Percentiles rank a stretch among this genome's conserved stretches.
phyloP scores from a whole-genome alignment of 2,113 vertebrate genomes.

The Muntiacus reevesi region DNA sequence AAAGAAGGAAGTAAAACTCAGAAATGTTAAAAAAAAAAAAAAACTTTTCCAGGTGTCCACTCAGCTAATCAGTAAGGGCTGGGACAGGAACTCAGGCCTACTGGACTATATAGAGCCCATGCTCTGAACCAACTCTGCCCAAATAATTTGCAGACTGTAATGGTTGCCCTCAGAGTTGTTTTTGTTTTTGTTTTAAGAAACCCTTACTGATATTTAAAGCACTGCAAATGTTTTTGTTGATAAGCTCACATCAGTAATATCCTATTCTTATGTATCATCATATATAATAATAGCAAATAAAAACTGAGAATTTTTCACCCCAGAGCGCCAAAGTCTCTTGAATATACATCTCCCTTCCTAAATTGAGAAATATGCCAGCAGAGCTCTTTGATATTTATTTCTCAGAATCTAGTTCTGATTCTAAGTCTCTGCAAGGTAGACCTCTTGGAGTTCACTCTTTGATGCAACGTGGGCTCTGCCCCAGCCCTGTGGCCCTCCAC shows the following conservation, averaged over 20 bases:
- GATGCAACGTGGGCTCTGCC: not conserved
- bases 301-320: not conserved
- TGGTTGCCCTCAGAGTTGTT: not conserved
- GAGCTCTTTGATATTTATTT: not conserved
- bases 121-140: not conserved
- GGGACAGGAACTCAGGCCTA: not conserved
- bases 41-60: not conserved
- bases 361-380: not conserved
- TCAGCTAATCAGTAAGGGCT: not conserved
- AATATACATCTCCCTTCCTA: not conserved
- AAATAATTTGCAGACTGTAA: not conserved
- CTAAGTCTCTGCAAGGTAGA: not conserved
- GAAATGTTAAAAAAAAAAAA: not conserved
- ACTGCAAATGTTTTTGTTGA: not conserved
- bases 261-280: not conserved
- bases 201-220: not conserved
- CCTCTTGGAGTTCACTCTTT: not conserved
- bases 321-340: not conserved
- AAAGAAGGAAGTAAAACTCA: conserved; percentile 2
- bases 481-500: not conserved
- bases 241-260: not conserved
- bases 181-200: not conserved
- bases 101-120: not conserved
- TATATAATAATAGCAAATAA: not conserved
- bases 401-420: not conserved